These are phyloP conservation scores for Chironomus tentans DNA, from an alignment of 2,888 invertebrate genomes.

Conservation along the genomic window DNA sequence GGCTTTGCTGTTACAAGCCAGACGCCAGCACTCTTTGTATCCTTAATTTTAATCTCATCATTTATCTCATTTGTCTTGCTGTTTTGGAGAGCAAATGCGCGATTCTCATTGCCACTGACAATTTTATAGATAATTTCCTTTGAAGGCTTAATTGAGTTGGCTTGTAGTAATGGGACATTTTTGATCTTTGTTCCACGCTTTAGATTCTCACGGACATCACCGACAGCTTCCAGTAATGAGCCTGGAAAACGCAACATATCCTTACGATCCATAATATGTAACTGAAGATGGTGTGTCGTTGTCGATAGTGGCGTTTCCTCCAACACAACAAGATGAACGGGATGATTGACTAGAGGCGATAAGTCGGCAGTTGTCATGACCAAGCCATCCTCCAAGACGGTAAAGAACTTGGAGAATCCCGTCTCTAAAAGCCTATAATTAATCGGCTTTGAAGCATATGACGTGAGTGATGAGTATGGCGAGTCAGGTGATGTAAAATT, in stretches of 20 bases:
- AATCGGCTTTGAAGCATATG: constrained; percentile 37
- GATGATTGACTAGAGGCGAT: constrained; percentile 68
- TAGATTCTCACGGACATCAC: constrained; percentile 68
- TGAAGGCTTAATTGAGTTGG: constrained; percentile 55
- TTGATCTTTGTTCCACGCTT: constrained; percentile 61
- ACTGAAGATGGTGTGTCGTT: constrained; percentile 67
- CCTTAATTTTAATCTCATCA: constrained; percentile 31
- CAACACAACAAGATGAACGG: constrained; percentile 69
- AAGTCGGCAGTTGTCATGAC: constrained; percentile 86
- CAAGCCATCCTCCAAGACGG: constrained; percentile 76
- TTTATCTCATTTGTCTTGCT: constrained; percentile 40
- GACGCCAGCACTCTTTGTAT: constrained; percentile 55
- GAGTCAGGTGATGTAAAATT: constrained; percentile 23
- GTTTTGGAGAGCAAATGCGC: constrained; percentile 63
- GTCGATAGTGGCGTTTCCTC: constrained; percentile 74
- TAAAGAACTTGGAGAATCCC: constrained; percentile 75
- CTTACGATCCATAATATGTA: constrained; percentile 73
- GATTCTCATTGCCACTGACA: constrained; percentile 63
- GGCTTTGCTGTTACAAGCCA: constrained; percentile 65
- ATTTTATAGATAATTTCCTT: constrained; percentile 67
- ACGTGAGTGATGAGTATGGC: constrained; percentile 26
- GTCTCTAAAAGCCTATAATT: constrained; percentile 64
- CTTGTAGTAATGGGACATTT: constrained; percentile 62
- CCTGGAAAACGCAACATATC: constrained; percentile 71
- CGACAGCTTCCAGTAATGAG: constrained; percentile 52